Evolutionary conservation across 2,113 vertebrate species (phyloP).

Genomic region (Etia nguti): DNA sequence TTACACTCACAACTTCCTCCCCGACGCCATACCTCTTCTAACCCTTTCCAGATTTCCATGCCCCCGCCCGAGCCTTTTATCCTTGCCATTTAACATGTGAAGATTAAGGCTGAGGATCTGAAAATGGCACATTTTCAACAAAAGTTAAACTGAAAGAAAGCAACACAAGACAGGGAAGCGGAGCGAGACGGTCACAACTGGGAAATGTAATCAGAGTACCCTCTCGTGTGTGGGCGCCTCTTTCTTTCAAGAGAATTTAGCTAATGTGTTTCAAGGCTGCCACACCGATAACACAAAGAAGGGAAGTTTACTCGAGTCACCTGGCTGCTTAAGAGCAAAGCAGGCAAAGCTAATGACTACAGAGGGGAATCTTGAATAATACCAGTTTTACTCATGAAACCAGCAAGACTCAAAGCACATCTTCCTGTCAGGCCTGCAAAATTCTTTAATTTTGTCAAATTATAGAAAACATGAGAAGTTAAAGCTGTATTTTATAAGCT

Average conservation of each 20-base stretch:
- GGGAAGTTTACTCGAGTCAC: not conserved
- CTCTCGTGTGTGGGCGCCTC: slow-evolving; percentile 10
- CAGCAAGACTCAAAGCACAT: not conserved
- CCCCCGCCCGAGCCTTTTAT: not conserved
- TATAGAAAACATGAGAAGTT: not conserved
- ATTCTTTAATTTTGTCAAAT: not conserved
- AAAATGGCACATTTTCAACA: not conserved
- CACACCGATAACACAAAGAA: slow-evolving; percentile 16
- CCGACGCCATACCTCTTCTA: slow-evolving; percentile 53
- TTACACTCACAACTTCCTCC: slow-evolving; percentile 56
- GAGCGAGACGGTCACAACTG: not conserved
- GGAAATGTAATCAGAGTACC: slow-evolving; percentile 11
- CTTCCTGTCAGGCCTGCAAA: not conserved
- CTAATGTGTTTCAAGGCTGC: not conserved
- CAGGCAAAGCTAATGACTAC: not conserved
- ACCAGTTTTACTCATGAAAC: not conserved
- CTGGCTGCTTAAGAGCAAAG: not conserved
- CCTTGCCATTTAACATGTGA: slow-evolving; percentile 1
- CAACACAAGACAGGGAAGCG: not conserved
- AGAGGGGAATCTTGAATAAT: not conserved
- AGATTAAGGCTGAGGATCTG: slow-evolving; percentile 13
- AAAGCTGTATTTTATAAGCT: not conserved
- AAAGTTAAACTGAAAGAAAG: not conserved
- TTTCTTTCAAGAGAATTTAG: not conserved
- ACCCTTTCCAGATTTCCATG: slow-evolving; percentile 69